phyloP scores from a whole-genome alignment of 2,113 vertebrate species.

The Leucopsar rothschildi region DNA sequence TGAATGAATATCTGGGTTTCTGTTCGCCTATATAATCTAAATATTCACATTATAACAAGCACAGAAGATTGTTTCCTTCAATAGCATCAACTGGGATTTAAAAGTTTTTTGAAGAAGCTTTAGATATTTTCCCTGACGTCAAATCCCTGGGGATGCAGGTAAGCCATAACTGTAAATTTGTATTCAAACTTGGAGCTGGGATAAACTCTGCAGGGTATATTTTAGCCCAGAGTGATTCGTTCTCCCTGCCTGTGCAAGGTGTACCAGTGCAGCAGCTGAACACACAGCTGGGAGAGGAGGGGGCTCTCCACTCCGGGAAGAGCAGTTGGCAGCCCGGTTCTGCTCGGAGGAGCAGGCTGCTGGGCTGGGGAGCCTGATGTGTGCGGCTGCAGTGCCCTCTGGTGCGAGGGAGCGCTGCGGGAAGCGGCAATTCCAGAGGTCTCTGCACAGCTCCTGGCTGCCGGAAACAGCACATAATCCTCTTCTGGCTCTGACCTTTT shows the following conservation, averaged over 20 bases:
- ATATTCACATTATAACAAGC: neutral
- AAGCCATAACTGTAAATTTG: neutral
- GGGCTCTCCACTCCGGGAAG: rapidly evolving
- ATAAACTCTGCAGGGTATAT: neutral
- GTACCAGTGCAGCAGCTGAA: neutral
- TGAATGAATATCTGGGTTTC: neutral
- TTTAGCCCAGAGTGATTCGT: neutral
- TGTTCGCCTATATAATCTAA: neutral
- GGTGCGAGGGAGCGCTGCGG: neutral
- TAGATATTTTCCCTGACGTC: neutral
- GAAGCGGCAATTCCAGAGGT: neutral
- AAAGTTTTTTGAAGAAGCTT: neutral
- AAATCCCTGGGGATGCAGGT: neutral
- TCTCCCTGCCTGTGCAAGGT: neutral
- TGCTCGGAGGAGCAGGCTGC: rapidly evolving
- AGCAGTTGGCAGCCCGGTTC: rapidly evolving
- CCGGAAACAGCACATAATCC: neutral
- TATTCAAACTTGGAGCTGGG: neutral
- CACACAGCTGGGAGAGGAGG: rapidly evolving
- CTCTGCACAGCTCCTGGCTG: neutral
- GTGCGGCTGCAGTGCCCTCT: conserved; percentile 45
- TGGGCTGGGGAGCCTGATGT: neutral
- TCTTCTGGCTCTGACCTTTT: neutral
- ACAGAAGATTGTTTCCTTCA: neutral
- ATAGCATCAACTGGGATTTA: neutral